phyloP scores from a whole-genome alignment of 2,113 vertebrate genomes.

The Donacobius atricapilla region DNA sequence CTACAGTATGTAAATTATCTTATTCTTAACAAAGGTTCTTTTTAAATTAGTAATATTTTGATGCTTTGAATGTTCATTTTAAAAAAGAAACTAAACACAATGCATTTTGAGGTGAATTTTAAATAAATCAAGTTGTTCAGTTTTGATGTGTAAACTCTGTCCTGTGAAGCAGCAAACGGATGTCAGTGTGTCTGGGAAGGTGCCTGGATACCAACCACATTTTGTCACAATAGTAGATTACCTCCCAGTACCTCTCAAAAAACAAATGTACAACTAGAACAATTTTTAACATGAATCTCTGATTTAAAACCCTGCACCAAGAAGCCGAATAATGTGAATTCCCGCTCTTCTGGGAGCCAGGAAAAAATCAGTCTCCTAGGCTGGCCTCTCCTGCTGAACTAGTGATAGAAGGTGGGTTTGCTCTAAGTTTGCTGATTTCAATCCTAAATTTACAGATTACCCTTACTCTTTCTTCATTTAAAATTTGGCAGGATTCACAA shows the following conservation, averaged over 20 bases:
- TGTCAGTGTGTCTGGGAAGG: neutral
- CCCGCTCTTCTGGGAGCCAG: neutral
- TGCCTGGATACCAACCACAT: neutral
- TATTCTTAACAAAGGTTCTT: slow-evolving; percentile 62
- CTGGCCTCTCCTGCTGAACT: neutral
- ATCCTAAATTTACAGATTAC: neutral
- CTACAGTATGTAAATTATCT: slow-evolving; percentile 60
- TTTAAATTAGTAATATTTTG: slow-evolving; percentile 68
- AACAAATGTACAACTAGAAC: neutral
- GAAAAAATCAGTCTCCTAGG: neutral
- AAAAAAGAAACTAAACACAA: slow-evolving; percentile 66
- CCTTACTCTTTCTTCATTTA: neutral
- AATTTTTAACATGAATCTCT: neutral
- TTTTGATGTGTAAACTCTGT: slow-evolving; percentile 63
- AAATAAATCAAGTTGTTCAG: slow-evolving; percentile 75
- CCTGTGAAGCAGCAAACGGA: neutral
- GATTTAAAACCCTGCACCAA: neutral
- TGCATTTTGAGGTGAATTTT: slow-evolving; percentile 76
- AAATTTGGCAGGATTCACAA: neutral
- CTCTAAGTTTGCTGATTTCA: neutral
- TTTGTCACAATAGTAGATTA: neutral
- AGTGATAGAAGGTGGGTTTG: neutral
- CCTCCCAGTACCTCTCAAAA: neutral
- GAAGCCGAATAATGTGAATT: neutral
- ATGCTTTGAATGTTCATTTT: slow-evolving; percentile 74